Evolutionary conservation across 1,140 invertebrate genomes (phyloP), one percentile per base, ranked within the genome.

Genomic region (Trichonephila clavata): DNA sequence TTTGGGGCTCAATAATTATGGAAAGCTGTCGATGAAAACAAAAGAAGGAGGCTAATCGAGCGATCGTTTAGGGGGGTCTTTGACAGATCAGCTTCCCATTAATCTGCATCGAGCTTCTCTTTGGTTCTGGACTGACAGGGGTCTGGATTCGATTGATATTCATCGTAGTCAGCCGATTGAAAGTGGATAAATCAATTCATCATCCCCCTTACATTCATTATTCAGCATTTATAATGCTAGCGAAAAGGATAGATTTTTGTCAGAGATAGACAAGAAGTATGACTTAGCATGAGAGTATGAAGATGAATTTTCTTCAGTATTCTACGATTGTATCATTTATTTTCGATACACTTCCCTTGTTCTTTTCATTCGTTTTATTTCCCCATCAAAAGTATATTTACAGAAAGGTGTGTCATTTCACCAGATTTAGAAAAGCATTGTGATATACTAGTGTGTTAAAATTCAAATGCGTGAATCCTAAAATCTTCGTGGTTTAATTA

Each of bases 1-100:
- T 93, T 93, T 21, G 32, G n/a, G 86, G 24, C 71, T 87, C 84
- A 86, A 93, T 93, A 87, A 93, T 93, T 93, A 93, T 93, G 86
- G 84, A 86, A 93, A 88, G 61, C 84, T 88, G 92, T 93, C 84
- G 86, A 93, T 87, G 92, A 32, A 84, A 65, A 71, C 91, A 86
- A 92, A 92, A 86, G 91, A 92, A 83, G 57, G 63, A 43, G 89
- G 68, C n/a, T 59, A 89, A 90, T 90, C 59, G 86, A 61, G 39
- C 68, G 63, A 81, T 90, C 90, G 80, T 84, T 92, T 92, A 92
- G 21, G 50, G 80, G 61, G 81, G n/a, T 27, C 60, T 92, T 59
- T 86, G 91, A 92, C 83, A 86, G 80, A 68, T 86, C 91, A 86
- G 83, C 83, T 92, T 86, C 27, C 43, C 83, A 68, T 92, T 84